phyloP scores from a whole-genome alignment of 2,113 vertebrate genomes.

The Bos javanicus region DNA sequence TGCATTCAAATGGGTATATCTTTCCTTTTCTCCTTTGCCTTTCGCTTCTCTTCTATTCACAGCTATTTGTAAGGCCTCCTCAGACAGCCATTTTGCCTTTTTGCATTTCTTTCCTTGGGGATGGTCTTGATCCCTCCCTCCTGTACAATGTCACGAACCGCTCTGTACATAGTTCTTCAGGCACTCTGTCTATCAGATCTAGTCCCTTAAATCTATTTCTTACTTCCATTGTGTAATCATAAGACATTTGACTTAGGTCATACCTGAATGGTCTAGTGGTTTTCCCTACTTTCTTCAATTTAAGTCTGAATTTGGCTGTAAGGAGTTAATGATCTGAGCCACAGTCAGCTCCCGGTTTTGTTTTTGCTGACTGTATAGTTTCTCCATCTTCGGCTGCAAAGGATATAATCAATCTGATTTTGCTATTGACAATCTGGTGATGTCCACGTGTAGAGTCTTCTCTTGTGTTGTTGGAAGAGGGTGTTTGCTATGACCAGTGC shows the following conservation, averaged over 20 bases:
- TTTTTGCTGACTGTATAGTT: background rate
- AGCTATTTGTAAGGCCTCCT: no score
- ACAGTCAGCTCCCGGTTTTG: background rate
- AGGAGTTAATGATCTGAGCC: background rate
- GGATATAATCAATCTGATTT: background rate
- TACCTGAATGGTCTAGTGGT: background rate
- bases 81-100: no score
- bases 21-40: no score
- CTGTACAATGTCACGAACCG: background rate
- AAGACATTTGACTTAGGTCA: background rate
- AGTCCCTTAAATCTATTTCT: background rate
- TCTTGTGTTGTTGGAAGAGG: background rate
- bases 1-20: no score
- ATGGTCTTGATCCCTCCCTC: background rate
- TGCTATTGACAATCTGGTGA: background rate
- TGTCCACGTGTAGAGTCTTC: background rate
- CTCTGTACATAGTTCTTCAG: background rate
- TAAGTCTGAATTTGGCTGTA: background rate
- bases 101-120: background rate
- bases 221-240: background rate
- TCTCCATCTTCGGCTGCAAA: background rate
- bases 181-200: background rate
- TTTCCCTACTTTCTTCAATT: background rate
- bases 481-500: background rate
- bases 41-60: no score